phyloP scores from a whole-genome alignment of 2,888 invertebrate species.

The Aelia acuminata region DNA sequence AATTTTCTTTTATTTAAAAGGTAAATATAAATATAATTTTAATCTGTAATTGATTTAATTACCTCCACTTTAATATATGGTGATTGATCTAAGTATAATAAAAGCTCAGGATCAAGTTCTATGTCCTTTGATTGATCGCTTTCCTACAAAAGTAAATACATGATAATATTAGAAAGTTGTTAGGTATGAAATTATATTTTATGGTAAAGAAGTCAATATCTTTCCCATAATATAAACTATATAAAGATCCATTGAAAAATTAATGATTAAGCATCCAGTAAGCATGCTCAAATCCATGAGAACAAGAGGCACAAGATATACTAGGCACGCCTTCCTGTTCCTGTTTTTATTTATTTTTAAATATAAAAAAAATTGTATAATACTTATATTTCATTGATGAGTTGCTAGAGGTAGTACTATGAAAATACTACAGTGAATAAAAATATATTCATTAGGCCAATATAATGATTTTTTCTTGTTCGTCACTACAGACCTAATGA shows the following conservation, averaged over 20 bases:
- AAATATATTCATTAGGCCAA: no score
- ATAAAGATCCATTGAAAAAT: not conserved
- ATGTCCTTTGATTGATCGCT: not conserved
- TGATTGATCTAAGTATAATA: not conserved
- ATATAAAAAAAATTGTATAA: no score
- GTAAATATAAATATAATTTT: not conserved
- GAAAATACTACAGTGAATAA: no score
- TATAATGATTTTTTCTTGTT: no score
- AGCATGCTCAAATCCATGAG: no score
- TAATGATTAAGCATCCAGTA: no score
- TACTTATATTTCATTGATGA: no score
- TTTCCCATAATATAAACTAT: not conserved
- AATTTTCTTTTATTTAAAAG: not conserved
- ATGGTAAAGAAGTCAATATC: not conserved
- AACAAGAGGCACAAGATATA: no score
- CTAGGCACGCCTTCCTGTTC: no score
- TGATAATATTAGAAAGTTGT: not conserved
- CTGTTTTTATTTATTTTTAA: no score
- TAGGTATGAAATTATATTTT: not conserved
- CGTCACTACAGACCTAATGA: no score
- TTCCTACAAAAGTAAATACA: not conserved
- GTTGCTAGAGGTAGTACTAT: no score
- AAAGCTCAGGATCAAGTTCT: not conserved
- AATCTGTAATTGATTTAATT: not conserved
- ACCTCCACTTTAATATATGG: not conserved